Evolutionary conservation across 2,113 vertebrate genomes (phyloP).

Genomic region (Malurus alboscapulatus): DNA sequence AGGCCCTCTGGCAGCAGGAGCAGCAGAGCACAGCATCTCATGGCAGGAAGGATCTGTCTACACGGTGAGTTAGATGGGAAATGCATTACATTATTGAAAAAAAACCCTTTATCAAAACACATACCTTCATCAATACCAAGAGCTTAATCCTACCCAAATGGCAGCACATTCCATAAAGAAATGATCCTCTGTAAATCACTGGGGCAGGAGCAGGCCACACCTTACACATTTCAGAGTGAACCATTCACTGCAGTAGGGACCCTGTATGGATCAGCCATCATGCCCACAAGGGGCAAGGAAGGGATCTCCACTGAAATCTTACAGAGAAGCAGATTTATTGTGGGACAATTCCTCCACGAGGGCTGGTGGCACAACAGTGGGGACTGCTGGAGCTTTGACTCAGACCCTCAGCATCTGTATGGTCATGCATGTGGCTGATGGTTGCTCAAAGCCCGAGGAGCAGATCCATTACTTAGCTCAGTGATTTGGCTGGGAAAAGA

Average conservation of each 20-base stretch:
- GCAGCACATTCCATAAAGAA: not conserved
- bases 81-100: not conserved
- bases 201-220: not conserved
- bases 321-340: not conserved
- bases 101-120: not conserved
- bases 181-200: not conserved
- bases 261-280: accelerated
- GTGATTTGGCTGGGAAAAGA: not conserved
- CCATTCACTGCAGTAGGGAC: not conserved
- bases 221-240: not conserved
- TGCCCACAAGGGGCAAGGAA: not conserved
- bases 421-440: accelerated
- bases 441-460: not conserved
- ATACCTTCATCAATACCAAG: not conserved
- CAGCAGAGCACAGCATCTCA: not conserved
- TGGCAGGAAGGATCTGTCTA: not conserved
- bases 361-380: not conserved
- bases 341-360: not conserved
- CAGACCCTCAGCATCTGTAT: not conserved
- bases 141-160: not conserved
- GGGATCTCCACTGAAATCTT: not conserved
- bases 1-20: not conserved
- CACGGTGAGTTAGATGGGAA: not conserved
- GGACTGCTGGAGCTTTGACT: not conserved
- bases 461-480: accelerated